These are phyloP conservation scores for Drosophila emarginata DNA, from an alignment of 2,888 invertebrate genomes.

Conservation along the genomic window DNA sequence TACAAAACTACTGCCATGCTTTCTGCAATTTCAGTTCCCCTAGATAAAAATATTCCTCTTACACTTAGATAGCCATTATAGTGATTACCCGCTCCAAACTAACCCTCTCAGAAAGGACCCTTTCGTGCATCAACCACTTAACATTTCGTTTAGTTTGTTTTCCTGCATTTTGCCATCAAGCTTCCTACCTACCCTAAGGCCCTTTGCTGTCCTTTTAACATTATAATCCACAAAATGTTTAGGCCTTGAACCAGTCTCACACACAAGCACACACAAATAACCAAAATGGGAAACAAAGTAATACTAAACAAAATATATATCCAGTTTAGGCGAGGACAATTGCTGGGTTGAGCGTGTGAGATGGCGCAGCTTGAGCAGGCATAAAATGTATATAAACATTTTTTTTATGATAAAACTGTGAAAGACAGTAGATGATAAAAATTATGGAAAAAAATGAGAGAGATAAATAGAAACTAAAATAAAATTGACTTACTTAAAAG, in stretches of 20 bases:
- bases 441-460: no score
- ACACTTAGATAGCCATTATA: background rate
- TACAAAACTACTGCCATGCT: background rate
- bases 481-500: background rate
- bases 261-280: background rate
- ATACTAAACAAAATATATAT: background rate
- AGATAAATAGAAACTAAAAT: no score
- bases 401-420: no score
- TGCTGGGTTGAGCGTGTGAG: conserved; percentile 23
- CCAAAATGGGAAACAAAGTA: conserved; percentile 2
- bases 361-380: conserved; percentile 37
- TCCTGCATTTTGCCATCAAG: background rate
- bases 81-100: conserved; percentile 1
- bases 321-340: conserved; percentile 1
- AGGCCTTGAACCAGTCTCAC: conserved; percentile 1
- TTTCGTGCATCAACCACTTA: conserved; percentile 7
- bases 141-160: conserved; percentile 2
- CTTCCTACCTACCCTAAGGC: background rate
- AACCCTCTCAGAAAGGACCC: background rate
- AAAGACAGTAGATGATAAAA: no score
- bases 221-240: background rate
- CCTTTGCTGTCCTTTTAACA: conserved; percentile 3
- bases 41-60: background rate
- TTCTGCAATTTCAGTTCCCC: background rate
- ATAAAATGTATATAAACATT: conserved; percentile 35